Base-by-base conservation (phyloP, 1,140 invertebrate species). In the Diprion similis region DNA sequence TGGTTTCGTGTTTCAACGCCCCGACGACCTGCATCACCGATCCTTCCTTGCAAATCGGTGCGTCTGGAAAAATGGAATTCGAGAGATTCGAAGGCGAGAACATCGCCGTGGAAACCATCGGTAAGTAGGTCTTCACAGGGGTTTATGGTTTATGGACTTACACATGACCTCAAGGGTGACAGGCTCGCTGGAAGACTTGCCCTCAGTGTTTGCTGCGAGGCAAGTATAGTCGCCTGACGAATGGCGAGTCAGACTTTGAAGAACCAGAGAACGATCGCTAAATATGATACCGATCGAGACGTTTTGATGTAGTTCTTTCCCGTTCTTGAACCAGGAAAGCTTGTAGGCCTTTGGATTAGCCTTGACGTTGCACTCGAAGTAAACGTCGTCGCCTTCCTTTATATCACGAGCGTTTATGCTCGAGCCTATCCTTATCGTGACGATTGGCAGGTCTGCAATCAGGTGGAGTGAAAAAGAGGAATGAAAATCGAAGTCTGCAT, bases 381-480 rank as follows among this genome's bases (percentile, higher is more conserved):
- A 97, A 48, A 96, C 94, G 86, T 97, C 95, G 82, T 96, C 95
- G 66, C 95, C 95, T 88, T 96, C 95, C 87, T 95, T 96, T 86
- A 96, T 96, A 87, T 95, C 94, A 78, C 94, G 92, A 24, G 94
- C 92, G 79, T 93, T 93, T 75, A 97, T 89, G 68, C 93, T 96
- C 78, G 92, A 94, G 72, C 95, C 95, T 73, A 97, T 88, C 76
- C 91, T 90, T 66, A 97, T 89, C 19, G 91, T 91, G 51, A 97
- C 93, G 79, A 94, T 91, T 17, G 95, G 95, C 15, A 93, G 91
- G 90, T 96, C 95, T 97, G 90, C 17, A 90, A 90, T 78, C 80
- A 78, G 24, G 24, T 6, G 24, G 1, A 37, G 24, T 37, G 24
- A 37, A 17, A 59, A 59, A 59, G 11, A 15, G 11, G 51, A 59